These are phyloP conservation scores for Okamejei kenojei DNA, from an alignment of 2,797 vertebrate genomes.

Conservation along the genomic window DNA sequence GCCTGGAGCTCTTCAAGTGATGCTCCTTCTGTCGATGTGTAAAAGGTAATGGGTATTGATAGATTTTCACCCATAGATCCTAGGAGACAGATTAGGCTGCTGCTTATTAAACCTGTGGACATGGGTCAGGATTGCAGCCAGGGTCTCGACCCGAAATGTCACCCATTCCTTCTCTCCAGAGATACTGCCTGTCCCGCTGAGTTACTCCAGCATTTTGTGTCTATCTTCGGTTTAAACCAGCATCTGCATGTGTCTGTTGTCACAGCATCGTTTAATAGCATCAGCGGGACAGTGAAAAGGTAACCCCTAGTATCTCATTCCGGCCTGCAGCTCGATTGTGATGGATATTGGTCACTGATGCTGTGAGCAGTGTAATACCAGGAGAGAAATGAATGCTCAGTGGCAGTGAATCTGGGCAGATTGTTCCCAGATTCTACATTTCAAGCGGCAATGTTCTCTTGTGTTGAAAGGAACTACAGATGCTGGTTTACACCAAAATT, in stretches of 20 bases:
- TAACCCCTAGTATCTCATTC: background rate
- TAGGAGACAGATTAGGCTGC: background rate
- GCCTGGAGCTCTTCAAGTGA: background rate
- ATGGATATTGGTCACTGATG: background rate
- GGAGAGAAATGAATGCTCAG: background rate
- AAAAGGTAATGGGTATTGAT: background rate
- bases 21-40: background rate
- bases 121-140: background rate
- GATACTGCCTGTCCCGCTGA: no score
- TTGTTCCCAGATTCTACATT: background rate
- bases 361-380: background rate
- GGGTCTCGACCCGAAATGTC: background rate
- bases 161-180: no score
- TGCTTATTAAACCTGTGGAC: background rate
- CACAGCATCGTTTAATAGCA: background rate
- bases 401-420: background rate
- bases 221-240: no score
- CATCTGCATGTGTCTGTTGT: background rate
- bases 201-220: no score
- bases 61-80: background rate
- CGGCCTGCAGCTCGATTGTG: no score
- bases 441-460: no score
- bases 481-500: no score
- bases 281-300: background rate
- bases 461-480: no score